Conservation (phyloP, 2,888 invertebrate species). For the Hylaea fasciaria region DNA sequence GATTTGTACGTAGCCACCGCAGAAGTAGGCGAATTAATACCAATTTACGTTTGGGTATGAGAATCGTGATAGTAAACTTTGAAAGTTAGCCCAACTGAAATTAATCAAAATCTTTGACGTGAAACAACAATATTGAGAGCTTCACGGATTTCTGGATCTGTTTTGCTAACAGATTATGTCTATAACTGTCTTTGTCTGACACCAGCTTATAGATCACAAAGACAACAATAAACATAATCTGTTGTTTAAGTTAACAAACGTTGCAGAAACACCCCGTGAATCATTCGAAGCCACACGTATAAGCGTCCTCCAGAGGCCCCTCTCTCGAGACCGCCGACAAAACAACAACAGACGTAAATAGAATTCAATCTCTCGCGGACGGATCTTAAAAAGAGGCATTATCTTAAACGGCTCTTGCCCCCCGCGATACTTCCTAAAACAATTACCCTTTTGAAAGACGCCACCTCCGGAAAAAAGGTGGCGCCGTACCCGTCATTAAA, state of each 20-base stretch:
- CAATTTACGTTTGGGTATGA: too few species aligned
- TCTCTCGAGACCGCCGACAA: not conserved
- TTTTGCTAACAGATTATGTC: too few species aligned
- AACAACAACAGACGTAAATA: constrained; percentile 20
- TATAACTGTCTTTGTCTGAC: too few species aligned
- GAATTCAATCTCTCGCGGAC: constrained; percentile 18
- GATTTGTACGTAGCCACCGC: not conserved
- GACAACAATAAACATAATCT: too few species aligned
- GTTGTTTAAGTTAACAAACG: too few species aligned
- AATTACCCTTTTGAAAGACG: constrained; percentile 21
- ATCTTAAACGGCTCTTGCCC: constrained; percentile 25
- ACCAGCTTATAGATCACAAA: too few species aligned
- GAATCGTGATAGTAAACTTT: too few species aligned
- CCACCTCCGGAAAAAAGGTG: constrained; percentile 8
- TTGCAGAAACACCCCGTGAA: too few species aligned
- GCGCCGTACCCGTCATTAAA: constrained; percentile 17
- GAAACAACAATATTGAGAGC: too few species aligned
- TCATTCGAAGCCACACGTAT: not conserved
- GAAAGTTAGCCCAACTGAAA: too few species aligned
- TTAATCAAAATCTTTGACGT: too few species aligned
- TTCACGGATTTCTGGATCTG: too few species aligned
- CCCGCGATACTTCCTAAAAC: constrained; percentile 20
- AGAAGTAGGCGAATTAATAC: not conserved
- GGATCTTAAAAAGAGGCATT: constrained; percentile 18
- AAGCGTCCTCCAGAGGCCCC: not conserved